Evolutionary conservation across 2,888 invertebrate genomes (phyloP).

Genomic region (Mesorhabditis sp.): DNA sequence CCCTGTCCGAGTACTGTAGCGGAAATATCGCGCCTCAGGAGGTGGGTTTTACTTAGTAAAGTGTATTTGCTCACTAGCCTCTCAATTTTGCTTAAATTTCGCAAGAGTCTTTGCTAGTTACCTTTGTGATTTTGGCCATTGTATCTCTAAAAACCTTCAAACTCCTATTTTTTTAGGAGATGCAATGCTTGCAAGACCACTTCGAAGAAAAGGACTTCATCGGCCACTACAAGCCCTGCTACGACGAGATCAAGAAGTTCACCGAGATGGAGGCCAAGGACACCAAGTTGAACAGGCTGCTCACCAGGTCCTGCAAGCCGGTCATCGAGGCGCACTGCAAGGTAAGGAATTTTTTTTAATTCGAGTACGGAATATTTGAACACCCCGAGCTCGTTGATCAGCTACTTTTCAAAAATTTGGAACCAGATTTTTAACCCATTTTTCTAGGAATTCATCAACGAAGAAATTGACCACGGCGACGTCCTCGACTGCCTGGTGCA

Average conservation of each 20-base stretch:
- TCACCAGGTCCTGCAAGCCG: conserved; percentile 76
- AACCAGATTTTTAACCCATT: background rate
- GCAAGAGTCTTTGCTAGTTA: too few species aligned
- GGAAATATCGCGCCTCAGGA: conserved; percentile 65
- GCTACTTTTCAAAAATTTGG: too few species aligned
- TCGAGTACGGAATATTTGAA: background rate
- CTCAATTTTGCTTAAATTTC: background rate
- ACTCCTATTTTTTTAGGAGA: conserved; percentile 66
- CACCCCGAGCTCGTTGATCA: too few species aligned
- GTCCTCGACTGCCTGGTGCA: conserved; percentile 88
- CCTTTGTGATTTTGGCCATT: background rate
- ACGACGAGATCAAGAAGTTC: conserved; percentile 74
- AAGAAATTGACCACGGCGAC: conserved; percentile 73
- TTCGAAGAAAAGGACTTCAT: conserved; percentile 53
- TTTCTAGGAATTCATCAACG: conserved; percentile 37
- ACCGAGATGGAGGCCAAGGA: conserved; percentile 84
- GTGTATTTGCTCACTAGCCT: background rate
- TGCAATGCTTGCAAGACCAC: conserved; percentile 80
- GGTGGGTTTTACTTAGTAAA: conserved; percentile 10
- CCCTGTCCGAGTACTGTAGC: conserved; percentile 78
- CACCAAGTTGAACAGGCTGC: conserved; percentile 81
- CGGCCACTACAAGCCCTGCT: conserved; percentile 65
- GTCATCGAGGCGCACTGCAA: conserved; percentile 76
- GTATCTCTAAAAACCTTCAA: background rate
- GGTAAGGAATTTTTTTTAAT: conserved; percentile 42